These are phyloP conservation scores for Sylvicola fuscatus DNA, from an alignment of 2,888 invertebrate species.

Conservation along the genomic window DNA sequence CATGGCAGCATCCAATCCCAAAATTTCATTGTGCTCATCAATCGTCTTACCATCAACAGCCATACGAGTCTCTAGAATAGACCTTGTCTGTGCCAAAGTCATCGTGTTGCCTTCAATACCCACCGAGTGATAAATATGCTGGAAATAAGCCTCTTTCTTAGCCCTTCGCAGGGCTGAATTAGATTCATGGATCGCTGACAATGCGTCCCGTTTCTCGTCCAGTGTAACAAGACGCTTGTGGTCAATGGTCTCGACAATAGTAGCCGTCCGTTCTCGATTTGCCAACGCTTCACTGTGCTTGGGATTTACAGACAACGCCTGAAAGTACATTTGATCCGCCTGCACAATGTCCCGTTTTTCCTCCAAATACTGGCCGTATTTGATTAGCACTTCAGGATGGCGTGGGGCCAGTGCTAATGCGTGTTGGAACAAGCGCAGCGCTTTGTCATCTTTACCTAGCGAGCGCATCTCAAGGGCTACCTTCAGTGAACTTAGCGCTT, in stretches of 20 bases:
- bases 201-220: constrained; percentile 64
- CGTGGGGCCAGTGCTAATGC: constrained; percentile 78
- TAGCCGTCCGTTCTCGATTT: constrained; percentile 68
- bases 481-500: constrained; percentile 68
- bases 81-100: constrained; percentile 77
- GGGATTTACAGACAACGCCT: constrained; percentile 61
- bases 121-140: constrained; percentile 91
- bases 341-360: constrained; percentile 64
- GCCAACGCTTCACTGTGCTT: constrained; percentile 57
- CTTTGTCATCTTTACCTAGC: constrained; percentile 66
- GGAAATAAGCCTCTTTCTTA: constrained; percentile 88
- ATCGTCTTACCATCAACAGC: constrained; percentile 81
- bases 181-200: constrained; percentile 61
- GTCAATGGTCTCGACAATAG: constrained; percentile 79
- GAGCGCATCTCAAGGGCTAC: constrained; percentile 70
- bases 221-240: constrained; percentile 32
- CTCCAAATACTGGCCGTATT: constrained; percentile 86
- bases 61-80: constrained; percentile 75
- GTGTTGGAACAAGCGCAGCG: constrained; percentile 70
- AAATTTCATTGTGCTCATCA: constrained; percentile 90
- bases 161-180: constrained; percentile 65
- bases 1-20: constrained; percentile 86
- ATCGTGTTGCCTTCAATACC: constrained; percentile 97
- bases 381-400: constrained; percentile 79
- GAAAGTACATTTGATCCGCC: constrained; percentile 79